Evolutionary conservation across 2,888 invertebrate genomes (phyloP).

Genomic region (Formica aserva): DNA sequence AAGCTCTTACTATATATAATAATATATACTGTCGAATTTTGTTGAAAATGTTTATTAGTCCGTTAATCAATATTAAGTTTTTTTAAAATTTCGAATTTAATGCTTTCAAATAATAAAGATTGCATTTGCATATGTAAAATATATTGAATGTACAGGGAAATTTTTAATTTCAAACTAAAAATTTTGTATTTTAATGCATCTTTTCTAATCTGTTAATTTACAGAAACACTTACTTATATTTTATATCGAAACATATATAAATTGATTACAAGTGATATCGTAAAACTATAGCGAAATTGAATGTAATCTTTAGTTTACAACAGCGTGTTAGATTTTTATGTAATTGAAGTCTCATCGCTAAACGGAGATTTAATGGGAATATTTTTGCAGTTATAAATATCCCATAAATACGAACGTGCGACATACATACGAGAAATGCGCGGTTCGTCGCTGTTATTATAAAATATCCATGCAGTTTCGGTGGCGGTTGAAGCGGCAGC

Average conservation of each 20-base stretch:
- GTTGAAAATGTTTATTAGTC: neutral
- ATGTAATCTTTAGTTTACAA: neutral
- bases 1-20: neutral
- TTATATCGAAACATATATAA: neutral
- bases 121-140: neutral
- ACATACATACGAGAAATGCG: neutral
- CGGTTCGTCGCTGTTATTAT: slow-evolving; percentile 34
- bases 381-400: slow-evolving; percentile 18
- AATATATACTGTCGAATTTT: neutral
- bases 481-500: slow-evolving; percentile 14
- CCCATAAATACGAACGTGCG: neutral
- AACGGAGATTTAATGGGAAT: slow-evolving; percentile 12
- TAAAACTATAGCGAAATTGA: neutral
- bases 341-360: slow-evolving; percentile 21
- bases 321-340: neutral
- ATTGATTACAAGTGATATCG: neutral
- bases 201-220: neutral
- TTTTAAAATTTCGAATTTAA: neutral
- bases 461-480: slow-evolving; percentile 42
- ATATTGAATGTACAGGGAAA: neutral
- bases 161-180: neutral
- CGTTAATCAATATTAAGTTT: neutral
- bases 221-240: neutral
- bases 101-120: slow-evolving; percentile 4
- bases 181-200: neutral